phyloP scores from a whole-genome alignment of 1,140 invertebrate genomes.

The Episyrphus balteatus region DNA sequence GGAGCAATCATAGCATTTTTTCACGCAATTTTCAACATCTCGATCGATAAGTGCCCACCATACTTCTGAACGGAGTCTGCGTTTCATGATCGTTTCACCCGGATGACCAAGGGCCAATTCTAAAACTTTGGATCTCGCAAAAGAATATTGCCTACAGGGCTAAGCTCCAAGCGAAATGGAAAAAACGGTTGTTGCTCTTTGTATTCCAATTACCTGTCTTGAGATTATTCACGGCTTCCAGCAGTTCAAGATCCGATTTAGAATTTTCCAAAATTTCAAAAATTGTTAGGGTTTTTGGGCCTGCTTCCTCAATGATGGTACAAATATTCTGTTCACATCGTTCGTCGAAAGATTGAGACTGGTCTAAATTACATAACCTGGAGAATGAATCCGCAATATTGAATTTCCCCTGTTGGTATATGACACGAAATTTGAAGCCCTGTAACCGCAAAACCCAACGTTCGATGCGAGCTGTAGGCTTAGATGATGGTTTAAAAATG shows the following conservation, averaged over 20 bases:
- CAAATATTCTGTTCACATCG: slow-evolving; percentile 1
- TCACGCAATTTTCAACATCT: slow-evolving; percentile 36
- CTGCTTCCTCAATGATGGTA: background rate
- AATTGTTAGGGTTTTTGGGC: slow-evolving; percentile 4
- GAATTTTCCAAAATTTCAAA: slow-evolving; percentile 1
- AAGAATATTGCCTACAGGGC: slow-evolving; percentile 5
- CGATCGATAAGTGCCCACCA: slow-evolving; percentile 43
- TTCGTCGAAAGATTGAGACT: background rate
- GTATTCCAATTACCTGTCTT: slow-evolving; percentile 2
- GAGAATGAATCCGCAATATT: too few species aligned
- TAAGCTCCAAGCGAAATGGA: slow-evolving; percentile 8
- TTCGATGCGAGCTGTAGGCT: slow-evolving; percentile 2
- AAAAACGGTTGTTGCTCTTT: slow-evolving; percentile 1
- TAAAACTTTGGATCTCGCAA: slow-evolving; percentile 8
- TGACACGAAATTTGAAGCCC: slow-evolving; percentile 3
- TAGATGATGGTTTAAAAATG: slow-evolving; percentile 8
- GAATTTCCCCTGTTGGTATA: background rate
- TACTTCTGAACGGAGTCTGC: slow-evolving; percentile 39
- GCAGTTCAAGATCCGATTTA: slow-evolving; percentile 4
- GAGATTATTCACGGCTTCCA: slow-evolving; percentile 6
- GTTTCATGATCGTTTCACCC: slow-evolving; percentile 44
- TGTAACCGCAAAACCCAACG: slow-evolving; percentile 8
- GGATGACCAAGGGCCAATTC: slow-evolving; percentile 39
- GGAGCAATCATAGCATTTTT: slow-evolving; percentile 36
- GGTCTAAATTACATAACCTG: background rate